Evolutionary conservation across 2,888 invertebrate genomes (phyloP).

Genomic region (Macroteleia sp.): DNA sequence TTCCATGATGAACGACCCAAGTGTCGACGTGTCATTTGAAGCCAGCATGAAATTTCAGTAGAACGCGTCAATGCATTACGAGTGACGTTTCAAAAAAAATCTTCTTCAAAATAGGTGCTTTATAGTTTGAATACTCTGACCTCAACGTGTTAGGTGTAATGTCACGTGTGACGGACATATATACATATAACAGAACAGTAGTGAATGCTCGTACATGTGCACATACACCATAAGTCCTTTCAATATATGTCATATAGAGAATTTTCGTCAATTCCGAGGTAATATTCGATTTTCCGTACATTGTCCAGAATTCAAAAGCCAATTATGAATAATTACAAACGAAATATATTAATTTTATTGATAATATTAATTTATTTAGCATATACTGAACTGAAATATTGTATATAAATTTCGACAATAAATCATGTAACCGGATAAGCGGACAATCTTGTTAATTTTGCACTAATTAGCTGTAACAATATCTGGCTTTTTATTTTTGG

Average conservation of each 20-base stretch:
- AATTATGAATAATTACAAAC: slow-evolving; percentile 37
- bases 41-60: slow-evolving; percentile 55
- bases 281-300: slow-evolving; percentile 47
- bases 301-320: slow-evolving; percentile 27
- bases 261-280: slow-evolving; percentile 31
- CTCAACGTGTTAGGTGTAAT: slow-evolving; percentile 54
- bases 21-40: slow-evolving; percentile 57
- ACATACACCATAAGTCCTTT: slow-evolving; percentile 8
- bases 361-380: too few species aligned
- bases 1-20: slow-evolving; percentile 47
- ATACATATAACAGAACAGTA: not conserved
- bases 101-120: slow-evolving; percentile 51
- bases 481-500: too few species aligned
- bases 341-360: too few species aligned
- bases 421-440: too few species aligned
- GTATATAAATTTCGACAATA: too few species aligned
- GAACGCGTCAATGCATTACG: slow-evolving; percentile 57
- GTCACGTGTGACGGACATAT: slow-evolving; percentile 43
- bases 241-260: slow-evolving; percentile 28
- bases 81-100: slow-evolving; percentile 57
- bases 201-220: not conserved
- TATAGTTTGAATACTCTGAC: slow-evolving; percentile 55
- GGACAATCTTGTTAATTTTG: too few species aligned
- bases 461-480: too few species aligned
- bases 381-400: too few species aligned